These are phyloP conservation scores for Pseudachorutes palmiensis DNA, from an alignment of 1,140 invertebrate genomes.

Conservation along the genomic window DNA sequence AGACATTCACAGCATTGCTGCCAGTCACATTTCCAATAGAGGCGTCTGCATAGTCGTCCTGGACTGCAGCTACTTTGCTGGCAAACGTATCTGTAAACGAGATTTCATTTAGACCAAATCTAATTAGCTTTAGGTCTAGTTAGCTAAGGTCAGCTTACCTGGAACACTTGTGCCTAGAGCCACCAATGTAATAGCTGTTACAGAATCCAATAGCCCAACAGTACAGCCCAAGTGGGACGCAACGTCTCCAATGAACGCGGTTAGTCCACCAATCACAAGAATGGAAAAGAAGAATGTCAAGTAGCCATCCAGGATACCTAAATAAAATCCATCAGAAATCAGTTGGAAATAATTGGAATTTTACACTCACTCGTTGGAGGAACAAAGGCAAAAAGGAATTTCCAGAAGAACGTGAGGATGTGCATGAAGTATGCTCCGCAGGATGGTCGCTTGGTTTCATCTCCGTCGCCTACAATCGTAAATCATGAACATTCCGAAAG, in stretches of 20 bases:
- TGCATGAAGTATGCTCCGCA: constrained; percentile 91
- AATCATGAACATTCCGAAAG: too few species aligned
- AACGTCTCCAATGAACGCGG: constrained; percentile 58
- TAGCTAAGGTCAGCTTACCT: constrained; percentile 52
- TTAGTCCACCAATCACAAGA: constrained; percentile 54
- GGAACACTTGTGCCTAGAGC: constrained; percentile 93
- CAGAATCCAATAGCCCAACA: constrained; percentile 88
- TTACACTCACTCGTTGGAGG: constrained; percentile 79
- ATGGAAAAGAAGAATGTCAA: constrained; percentile 55
- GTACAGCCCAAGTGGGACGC: constrained; percentile 83
- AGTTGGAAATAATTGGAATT: constrained; percentile 36
- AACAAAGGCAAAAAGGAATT: constrained; percentile 92
- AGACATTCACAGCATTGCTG: constrained; percentile 62
- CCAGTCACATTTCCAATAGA: constrained; percentile 65
- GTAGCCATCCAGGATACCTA: constrained; percentile 50
- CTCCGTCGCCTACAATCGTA: constrained; percentile 49
- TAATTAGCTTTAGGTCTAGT: not conserved
- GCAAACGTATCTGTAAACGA: constrained; percentile 58
- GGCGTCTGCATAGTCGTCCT: constrained; percentile 60
- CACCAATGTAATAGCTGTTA: constrained; percentile 94
- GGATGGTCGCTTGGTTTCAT: constrained; percentile 57
- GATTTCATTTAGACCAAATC: constrained; percentile 1
- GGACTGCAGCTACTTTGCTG: constrained; percentile 56
- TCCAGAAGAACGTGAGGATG: constrained; percentile 94
- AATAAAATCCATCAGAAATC: not conserved